Base-by-base conservation (phyloP, 2,797 vertebrate species). In the Cetoscarus ocellatus region DNA sequence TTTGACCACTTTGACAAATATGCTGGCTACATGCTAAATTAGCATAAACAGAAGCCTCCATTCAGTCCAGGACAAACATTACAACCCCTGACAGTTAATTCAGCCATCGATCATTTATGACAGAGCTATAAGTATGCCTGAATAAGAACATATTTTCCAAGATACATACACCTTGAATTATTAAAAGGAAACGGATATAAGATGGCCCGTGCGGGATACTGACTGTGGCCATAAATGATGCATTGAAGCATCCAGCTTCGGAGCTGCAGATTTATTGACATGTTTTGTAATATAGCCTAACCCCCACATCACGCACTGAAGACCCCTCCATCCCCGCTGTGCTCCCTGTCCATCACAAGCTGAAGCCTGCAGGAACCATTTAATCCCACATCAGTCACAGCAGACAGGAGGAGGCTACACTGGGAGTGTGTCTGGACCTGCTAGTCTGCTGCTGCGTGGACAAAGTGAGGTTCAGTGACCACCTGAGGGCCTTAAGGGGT, bases 171-270 rank as follows among this genome's bases (percentile, higher is more conserved):
- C 35, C 38, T 57, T 91, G 80, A 89, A 92, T 91, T 91, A 93
- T 91, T 92, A 69, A 92, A 58, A 9, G 67, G 79, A 40, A 71
- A 58, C 84, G 85, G 76, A 85, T 86, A 91, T 87, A 83, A 86
- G 83, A 82, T 84, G 83, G 83, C 84, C 76, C 68, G 75, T 69
- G 65, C 36, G 57, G 55, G 74, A 81, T 64, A 77, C 63, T 67
- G 77, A 79, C 82, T 66, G 77, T 43, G 65, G 52, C 47, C 73
- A 88, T 92, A 83, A 92, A 92, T 91, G 83, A 92, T 93, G 81
- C 80, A 90, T 76, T 50, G 66, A 80, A 57, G 74, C 67, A 61
- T 77, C 56, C 52, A 57, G 61, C 45, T 53, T 64, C 17, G 14
- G 58, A 70, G 67, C 65, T 70, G 84, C 67, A 80, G 78, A 90